These are phyloP conservation scores for Xenopus borealis DNA, from an alignment of 2,113 vertebrate species.

Conservation along the genomic window DNA sequence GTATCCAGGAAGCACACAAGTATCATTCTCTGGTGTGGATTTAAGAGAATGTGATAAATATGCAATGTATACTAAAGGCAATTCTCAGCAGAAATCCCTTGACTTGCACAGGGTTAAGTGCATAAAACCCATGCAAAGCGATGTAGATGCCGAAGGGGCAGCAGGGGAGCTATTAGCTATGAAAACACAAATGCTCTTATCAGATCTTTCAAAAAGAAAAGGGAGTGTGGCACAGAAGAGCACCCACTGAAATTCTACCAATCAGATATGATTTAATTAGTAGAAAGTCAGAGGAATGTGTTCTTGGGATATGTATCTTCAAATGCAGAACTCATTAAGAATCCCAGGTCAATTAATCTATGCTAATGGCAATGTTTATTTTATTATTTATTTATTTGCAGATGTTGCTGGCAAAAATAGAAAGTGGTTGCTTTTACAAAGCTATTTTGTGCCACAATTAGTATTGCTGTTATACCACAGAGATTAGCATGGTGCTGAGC, in stretches of 20 bases:
- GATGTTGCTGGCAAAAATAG: conserved; percentile 32
- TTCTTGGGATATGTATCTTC: conserved; percentile 33
- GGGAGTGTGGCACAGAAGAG: conserved; percentile 37
- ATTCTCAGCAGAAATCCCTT: conserved; percentile 33
- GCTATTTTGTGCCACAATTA: background rate
- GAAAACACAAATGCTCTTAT: conserved; percentile 40
- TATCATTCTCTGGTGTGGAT: background rate
- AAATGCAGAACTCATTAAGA: conserved; percentile 44
- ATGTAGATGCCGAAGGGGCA: conserved; percentile 38
- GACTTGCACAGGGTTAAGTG: conserved; percentile 39
- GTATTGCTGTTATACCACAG: background rate
- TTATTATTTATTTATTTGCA: conserved; percentile 27
- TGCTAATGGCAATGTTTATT: conserved; percentile 43
- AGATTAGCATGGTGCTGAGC: background rate
- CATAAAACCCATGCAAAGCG: conserved; percentile 34
- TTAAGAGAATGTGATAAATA: conserved; percentile 29
- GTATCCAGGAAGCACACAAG: background rate
- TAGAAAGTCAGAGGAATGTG: conserved; percentile 41
- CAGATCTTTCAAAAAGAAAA: conserved; percentile 40
- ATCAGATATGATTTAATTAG: conserved; percentile 46
- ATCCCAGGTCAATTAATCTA: conserved; percentile 46
- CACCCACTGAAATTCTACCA: conserved; percentile 44
- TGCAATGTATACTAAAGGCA: conserved; percentile 35
- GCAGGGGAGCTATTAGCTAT: conserved; percentile 45
- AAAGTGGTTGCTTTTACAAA: background rate